These are phyloP conservation scores for Trisateles emortualis DNA, from an alignment of 2,888 invertebrate genomes.

Conservation along the genomic window DNA sequence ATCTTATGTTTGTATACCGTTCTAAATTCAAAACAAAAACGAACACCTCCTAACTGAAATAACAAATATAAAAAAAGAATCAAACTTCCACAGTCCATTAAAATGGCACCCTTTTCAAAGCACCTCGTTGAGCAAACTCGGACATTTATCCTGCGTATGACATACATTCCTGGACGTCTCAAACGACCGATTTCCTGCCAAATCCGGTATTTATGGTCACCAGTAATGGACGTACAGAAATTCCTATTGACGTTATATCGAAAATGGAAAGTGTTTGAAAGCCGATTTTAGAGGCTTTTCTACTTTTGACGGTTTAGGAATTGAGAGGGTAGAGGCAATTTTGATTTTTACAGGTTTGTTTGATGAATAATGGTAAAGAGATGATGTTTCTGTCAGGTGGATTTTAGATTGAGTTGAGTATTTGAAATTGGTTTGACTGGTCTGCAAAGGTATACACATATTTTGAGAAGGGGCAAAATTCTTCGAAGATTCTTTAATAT, in stretches of 20 bases:
- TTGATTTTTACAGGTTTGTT: neutral
- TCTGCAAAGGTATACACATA: neutral
- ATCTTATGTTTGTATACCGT: too few species aligned
- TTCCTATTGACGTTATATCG: constrained; percentile 13
- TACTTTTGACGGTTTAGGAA: constrained; percentile 13
- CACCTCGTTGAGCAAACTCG: constrained; percentile 5
- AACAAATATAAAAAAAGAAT: constrained; percentile 21
- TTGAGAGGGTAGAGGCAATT: neutral
- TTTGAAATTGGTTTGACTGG: neutral
- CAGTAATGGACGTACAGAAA: constrained; percentile 31
- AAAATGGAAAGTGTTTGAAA: constrained; percentile 32
- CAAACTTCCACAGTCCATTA: constrained; percentile 29
- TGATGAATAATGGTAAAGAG: too few species aligned
- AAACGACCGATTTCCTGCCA: constrained; percentile 13
- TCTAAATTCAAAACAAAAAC: neutral
- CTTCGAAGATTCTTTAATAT: too few species aligned
- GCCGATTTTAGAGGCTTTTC: constrained; percentile 26
- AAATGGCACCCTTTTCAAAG: constrained; percentile 13
- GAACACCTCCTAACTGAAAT: neutral
- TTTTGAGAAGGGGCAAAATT: too few species aligned
- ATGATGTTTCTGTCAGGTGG: too few species aligned
- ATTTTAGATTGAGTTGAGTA: neutral
- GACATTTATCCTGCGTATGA: constrained; percentile 37
- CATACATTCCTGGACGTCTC: constrained; percentile 27
- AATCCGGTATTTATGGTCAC: constrained; percentile 33